Base-by-base conservation (phyloP, 2,888 invertebrate genomes). In the Cheilosia vernalis region DNA sequence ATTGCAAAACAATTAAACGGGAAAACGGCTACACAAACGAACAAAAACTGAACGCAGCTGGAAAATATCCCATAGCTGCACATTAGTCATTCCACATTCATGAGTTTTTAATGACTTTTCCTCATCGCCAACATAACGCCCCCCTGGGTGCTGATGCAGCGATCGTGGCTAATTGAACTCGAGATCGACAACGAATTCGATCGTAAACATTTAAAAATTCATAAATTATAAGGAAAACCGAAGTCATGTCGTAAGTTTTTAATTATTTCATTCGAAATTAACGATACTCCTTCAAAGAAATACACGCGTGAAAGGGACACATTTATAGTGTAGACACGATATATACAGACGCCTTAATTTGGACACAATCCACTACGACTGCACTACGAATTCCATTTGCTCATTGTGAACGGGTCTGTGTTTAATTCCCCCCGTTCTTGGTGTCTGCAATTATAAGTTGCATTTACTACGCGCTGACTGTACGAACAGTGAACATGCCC, bases 1-100 rank as follows among this genome's bases (percentile, higher is more conserved):
- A 85, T 80, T 70, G 76, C 74, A 49, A 80, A 85, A 85, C 58
- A 85, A 66, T 74, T 79, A 70, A 80, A 74, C 64, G 44, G 69
- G 42, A 64, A 79, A 66, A 30, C 49, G 51, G 40, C 44, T 24
- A 24, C 30, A 33, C 55, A 67, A 66, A 73, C 33, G 40, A 42
- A 67, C 30, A 42, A 67, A 73, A 67, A 63, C 21, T 15, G 42
- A 67, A 56, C 60, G n/a, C 80, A 78, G 72, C 66, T 78, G 84
- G 74, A 13, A 60, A 74, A 69, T 69, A 69, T 79, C 80, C 69
- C 74, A 83, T 80, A 69, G 37, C 10, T 49, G 40, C 24, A 69
- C 70, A 84, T 84, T 84, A 84, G 64, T 84, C 84, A 73, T 40
- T 42, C 66, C 55, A 44, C 66, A 10, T 30, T 47, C 60, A 60